Base-by-base conservation (phyloP, 2,888 invertebrate species). In the Oscheius sp. region DNA sequence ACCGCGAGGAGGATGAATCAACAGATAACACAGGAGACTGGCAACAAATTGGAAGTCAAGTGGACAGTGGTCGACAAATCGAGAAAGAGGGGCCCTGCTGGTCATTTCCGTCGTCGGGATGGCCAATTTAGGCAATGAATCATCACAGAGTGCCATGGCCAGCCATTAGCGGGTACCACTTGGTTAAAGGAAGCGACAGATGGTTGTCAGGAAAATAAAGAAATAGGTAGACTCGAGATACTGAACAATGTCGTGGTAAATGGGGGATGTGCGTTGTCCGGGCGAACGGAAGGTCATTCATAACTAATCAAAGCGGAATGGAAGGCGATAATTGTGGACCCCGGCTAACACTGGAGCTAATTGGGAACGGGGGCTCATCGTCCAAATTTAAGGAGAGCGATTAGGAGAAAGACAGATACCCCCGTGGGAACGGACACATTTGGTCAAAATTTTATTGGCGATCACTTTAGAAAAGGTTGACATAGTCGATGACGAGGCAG, bases 71-170 rank as follows among this genome's bases (percentile, higher is more conserved):
- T 5, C 27, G 27, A 58, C 21, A 58, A 29, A n/a, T 23, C 27
- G 18, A 55, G 23, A 25, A 49, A 49, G 16, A 18, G 49, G 49
- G 49, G 5, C 49, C 13, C 49, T 49, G 23, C 27, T 25, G 61
- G 43, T 43, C 45, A 41, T 61, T 61, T 35, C 43, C 43, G 23
- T 13, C 2, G 13, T 21, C 64, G 35, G 23, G 64, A 45, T 21
- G 66, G 18, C 29, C 66, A 25, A 66, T 66, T 64, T 66, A 41
- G 43, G 66, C n/a, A n/a, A 66, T 66, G 66, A 66, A 66, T 66
- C 66, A 66, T 66, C 29, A 49, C 23, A 66, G 29, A 52, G 35
- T 13, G 23, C 64, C 21, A 63, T 43, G n/a, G 13, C 35, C 35
- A 27, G 66, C 66, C 27, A 66, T 66, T 66, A 66, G 66, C 29